phyloP scores from a whole-genome alignment of 1,140 invertebrate genomes.

The Saccostrea glomerata region DNA sequence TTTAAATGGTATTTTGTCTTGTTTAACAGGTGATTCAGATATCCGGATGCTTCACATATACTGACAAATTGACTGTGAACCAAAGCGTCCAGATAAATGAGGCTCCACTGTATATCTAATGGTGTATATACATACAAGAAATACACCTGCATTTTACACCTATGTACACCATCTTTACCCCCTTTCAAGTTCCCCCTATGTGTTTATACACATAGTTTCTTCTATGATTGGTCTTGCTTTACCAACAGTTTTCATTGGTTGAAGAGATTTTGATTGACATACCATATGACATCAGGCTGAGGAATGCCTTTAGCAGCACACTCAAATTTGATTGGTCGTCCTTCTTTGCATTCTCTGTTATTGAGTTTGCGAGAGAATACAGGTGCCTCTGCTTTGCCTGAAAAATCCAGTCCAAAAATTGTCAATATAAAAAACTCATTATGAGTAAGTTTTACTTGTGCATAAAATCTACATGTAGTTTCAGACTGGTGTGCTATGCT shows the following conservation, averaged over 20 bases:
- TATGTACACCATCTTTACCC: too few species aligned
- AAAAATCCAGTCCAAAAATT: slow-evolving; percentile 38
- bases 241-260: not conserved
- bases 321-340: slow-evolving; percentile 75
- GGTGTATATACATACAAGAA: too few species aligned
- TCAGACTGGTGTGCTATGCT: not conserved
- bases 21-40: too few species aligned
- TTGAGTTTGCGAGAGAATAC: slow-evolving; percentile 69
- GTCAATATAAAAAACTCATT: not conserved
- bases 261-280: slow-evolving; percentile 33
- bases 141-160: too few species aligned
- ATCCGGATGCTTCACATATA: too few species aligned
- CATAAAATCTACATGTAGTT: not conserved
- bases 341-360: slow-evolving; percentile 73
- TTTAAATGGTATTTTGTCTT: too few species aligned
- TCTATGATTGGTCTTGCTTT: too few species aligned
- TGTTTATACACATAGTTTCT: too few species aligned
- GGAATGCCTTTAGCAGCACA: slow-evolving; percentile 76
- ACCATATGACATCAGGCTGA: slow-evolving; percentile 76
- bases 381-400: slow-evolving; percentile 76
- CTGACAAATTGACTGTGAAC: too few species aligned
- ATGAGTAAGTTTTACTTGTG: not conserved
- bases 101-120: too few species aligned
- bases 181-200: too few species aligned
- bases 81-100: too few species aligned